phyloP scores from a whole-genome alignment of 64 coral and sea anemone species.

The Pachyseris speciosa region DNA sequence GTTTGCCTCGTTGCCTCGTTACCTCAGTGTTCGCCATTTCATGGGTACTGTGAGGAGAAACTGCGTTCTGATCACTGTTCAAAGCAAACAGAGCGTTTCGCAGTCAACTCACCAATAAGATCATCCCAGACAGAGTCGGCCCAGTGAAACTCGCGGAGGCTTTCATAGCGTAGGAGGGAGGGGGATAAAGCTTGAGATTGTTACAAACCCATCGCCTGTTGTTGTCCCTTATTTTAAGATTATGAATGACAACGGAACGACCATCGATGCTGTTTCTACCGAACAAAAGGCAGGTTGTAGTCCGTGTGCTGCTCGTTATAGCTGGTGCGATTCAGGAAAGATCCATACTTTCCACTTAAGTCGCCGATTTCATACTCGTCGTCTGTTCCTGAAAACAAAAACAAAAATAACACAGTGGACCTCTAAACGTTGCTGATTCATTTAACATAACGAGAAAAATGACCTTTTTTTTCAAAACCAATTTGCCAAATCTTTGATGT shows the following conservation, averaged over 20 bases:
- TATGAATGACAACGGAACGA: constrained; percentile 79
- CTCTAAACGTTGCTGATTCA: too few relatives aligned
- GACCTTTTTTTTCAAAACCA: too few relatives aligned
- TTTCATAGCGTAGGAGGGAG: constrained; percentile 12
- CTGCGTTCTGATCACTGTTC: too few relatives aligned
- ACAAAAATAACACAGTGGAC: background rate
- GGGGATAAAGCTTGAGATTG: constrained; percentile 46
- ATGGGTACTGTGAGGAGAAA: too few relatives aligned
- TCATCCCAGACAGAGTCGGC: constrained; percentile 33
- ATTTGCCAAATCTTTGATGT: too few relatives aligned
- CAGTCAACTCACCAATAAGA: constrained; percentile 50
- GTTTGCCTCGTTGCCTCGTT: too few relatives aligned
- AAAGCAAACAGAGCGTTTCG: too few relatives aligned
- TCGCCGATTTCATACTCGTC: constrained; percentile 93
- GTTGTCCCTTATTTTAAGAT: constrained; percentile 38
- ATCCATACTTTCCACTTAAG: constrained; percentile 81
- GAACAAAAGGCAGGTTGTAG: constrained; percentile 87
- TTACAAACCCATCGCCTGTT: constrained; percentile 80
- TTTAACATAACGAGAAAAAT: too few relatives aligned
- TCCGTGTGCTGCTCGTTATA: constrained; percentile 34
- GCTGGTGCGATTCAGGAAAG: constrained; percentile 42
- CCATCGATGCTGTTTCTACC: constrained; percentile 83
- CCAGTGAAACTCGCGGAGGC: constrained; percentile 38
- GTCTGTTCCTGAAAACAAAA: constrained; percentile 60
- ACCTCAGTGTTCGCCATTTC: too few relatives aligned